These are phyloP conservation scores for Oryzias sinensis DNA, from an alignment of 2,797 vertebrate species.

Conservation along the genomic window DNA sequence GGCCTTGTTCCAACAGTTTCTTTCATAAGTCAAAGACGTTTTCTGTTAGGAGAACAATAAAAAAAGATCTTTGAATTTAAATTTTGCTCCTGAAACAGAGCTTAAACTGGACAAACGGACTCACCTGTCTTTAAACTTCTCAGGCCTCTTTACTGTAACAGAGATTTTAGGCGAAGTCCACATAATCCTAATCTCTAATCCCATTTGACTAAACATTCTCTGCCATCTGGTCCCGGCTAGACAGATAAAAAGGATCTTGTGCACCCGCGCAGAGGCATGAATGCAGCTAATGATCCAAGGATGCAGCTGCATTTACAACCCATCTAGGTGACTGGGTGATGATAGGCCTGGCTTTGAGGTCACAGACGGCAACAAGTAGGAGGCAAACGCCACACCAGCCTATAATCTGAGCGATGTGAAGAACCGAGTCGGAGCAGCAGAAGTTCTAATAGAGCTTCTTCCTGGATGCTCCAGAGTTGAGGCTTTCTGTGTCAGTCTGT, in stretches of 20 bases:
- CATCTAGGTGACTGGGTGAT: conserved; percentile 3
- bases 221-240: conserved; percentile 75
- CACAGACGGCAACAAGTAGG: conserved; percentile 24
- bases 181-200: conserved; percentile 83
- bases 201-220: conserved; percentile 78
- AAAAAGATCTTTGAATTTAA: background rate
- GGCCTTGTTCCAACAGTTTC: no score
- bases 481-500: no score
- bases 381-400: conserved; percentile 45
- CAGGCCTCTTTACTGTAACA: conserved; percentile 33
- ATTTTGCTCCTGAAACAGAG: conserved; percentile 8
- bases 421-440: conserved; percentile 4
- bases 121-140: background rate
- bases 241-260: conserved; percentile 35
- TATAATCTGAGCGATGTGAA: conserved; percentile 36
- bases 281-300: conserved; percentile 43
- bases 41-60: no score
- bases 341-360: conserved; percentile 15
- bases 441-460: conserved; percentile 12
- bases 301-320: conserved; percentile 22
- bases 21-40: no score
- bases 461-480: no score
- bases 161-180: conserved; percentile 68
- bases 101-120: background rate
- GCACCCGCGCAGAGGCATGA: conserved; percentile 19